Evolutionary conservation across 2,888 invertebrate genomes (phyloP), one percentile per base, ranked within the genome.

Genomic region (Dasypogon diadema): DNA sequence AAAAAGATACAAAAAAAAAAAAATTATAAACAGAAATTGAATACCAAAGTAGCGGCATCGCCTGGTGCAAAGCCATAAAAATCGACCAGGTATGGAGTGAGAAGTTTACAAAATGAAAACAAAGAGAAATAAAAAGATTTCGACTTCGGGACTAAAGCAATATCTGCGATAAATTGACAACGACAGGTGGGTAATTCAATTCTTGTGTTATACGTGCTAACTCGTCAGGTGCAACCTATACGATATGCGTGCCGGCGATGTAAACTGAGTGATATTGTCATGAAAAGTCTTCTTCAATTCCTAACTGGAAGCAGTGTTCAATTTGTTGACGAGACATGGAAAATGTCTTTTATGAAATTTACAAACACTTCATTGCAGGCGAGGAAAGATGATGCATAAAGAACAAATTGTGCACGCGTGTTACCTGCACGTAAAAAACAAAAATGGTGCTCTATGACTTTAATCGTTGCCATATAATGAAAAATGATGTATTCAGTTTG

Each of bases 121-220:
- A 16, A 51, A 18, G 18, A 16, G 12, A 21, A 51, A 51, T 5
- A 51, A 51, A 5, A 21, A 18, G 14, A 63, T 30, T 10, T 14
- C 37, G 30, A 26, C 18, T 48, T 16, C 12, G 42, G 63, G 18
- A 34, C 1, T 18, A 46, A 46, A 10, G 65, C 65, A 46, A 65
- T 65, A 65, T 65, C 48, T 46, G 46, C 65, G 65, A 65, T 65
- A 65, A 65, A 65, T 65, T 65, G 65, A 37, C 65, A 65, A 65
- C 65, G 65, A 65, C 65, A 65, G 65, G 65, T 65, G 65, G 65
- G 65, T 65, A 65, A 65, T 65, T 65, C 65, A 65, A 65, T 65
- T 65, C 65, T 65, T 65, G 65, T 65, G 65, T 65, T 48, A 65
- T 65, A 65, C 65, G 65, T 65, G 65, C 65, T 46, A 48, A 65